These are phyloP conservation scores for Zaprionus nigranus DNA, from an alignment of 1,140 invertebrate species.

Conservation along the genomic window DNA sequence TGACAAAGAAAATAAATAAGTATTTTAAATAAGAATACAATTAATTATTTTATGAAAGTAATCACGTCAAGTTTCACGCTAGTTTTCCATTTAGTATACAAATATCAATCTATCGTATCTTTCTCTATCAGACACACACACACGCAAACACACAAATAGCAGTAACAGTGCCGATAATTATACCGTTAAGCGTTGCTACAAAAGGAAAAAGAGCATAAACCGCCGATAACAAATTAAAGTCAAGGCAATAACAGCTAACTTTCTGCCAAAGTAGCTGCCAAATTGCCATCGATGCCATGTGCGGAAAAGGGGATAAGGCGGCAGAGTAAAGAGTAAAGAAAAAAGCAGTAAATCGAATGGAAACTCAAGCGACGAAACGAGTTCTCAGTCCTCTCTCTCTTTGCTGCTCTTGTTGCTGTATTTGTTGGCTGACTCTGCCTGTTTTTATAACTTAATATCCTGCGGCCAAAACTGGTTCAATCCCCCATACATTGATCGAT, in stretches of 20 bases:
- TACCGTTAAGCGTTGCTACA: conserved; percentile 65
- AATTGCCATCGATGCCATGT: conserved; percentile 4
- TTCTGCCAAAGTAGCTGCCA: conserved; percentile 22
- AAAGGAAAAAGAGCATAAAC: conserved; percentile 58
- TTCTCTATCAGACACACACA: conserved; percentile 10
- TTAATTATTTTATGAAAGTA: neutral
- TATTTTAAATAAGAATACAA: neutral
- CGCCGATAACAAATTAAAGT: conserved; percentile 73
- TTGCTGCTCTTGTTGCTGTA: conserved; percentile 18
- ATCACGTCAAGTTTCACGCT: neutral
- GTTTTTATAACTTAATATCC: conserved; percentile 76
- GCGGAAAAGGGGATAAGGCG: neutral
- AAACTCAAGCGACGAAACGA: conserved; percentile 34
- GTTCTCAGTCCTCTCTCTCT: conserved; percentile 20
- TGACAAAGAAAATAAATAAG: too few species aligned
- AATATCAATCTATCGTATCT: conserved; percentile 5
- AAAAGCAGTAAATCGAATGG: conserved; percentile 21
- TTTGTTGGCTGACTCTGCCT: conserved; percentile 40
- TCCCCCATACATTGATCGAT: conserved; percentile 59
- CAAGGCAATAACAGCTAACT: conserved; percentile 31
- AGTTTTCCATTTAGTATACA: conserved; percentile 6
- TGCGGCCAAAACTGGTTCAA: conserved; percentile 75
- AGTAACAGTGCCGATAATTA: conserved; percentile 48
- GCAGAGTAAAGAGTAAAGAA: neutral
- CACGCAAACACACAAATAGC: conserved; percentile 1